Conservation (phyloP, 2,888 invertebrate species). For the Drosophila meridiana region DNA sequence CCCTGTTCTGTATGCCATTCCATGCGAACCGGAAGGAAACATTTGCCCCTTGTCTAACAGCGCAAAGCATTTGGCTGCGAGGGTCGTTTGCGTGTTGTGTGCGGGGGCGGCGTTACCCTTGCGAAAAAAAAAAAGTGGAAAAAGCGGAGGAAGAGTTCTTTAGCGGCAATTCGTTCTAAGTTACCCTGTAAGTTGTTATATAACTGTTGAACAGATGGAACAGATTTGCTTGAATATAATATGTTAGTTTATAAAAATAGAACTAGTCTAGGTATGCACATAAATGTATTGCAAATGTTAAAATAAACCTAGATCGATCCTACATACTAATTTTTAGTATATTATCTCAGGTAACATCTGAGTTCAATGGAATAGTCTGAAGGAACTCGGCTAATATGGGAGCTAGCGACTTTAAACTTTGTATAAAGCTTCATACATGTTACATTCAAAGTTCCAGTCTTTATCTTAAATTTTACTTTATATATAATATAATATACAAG, state of each 20-base stretch:
- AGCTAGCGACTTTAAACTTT: neutral
- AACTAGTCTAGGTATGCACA: neutral
- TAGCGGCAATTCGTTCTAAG: neutral
- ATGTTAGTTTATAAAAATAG: neutral
- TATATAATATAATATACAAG: too few species aligned
- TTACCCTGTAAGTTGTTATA: neutral
- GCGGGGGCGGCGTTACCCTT: conserved; percentile 48
- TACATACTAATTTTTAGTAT: neutral
- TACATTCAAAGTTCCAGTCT: neutral
- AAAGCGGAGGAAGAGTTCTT: neutral
- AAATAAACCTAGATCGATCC: neutral
- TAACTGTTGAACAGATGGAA: neutral
- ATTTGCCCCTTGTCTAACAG: conserved; percentile 46
- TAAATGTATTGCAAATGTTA: neutral
- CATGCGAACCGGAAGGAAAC: conserved; percentile 68
- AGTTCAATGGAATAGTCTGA: neutral
- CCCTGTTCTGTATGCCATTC: conserved; percentile 36
- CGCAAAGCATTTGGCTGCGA: conserved; percentile 3
- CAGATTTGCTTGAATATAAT: neutral
- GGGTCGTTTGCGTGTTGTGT: conserved; percentile 19
- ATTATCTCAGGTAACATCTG: neutral
- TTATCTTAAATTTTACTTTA: too few species aligned
- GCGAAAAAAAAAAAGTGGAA: conserved; percentile 32
- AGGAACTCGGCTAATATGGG: neutral
- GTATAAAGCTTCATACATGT: too few species aligned